Conservation (phyloP, 2,888 invertebrate genomes). For the Acronicta alni region DNA sequence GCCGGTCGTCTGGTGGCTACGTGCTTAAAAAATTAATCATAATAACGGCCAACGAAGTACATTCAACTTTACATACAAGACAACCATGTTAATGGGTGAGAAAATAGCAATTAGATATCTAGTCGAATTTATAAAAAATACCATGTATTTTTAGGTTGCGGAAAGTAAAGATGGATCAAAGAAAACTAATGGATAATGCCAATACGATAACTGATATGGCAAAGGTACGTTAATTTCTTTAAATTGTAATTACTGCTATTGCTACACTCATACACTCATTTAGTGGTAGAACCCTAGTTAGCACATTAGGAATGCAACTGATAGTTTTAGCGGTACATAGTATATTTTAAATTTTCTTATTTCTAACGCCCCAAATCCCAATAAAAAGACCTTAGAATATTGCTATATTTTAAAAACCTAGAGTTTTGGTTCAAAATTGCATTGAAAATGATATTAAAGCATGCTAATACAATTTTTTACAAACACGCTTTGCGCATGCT, state of each 20-base stretch:
- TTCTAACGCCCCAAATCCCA: slow-evolving; percentile 3
- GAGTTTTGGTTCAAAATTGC: slow-evolving; percentile 4
- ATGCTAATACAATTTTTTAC: slow-evolving; percentile 47
- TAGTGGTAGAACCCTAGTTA: slow-evolving; percentile 69
- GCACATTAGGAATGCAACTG: slow-evolving; percentile 64
- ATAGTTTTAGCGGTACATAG: slow-evolving; percentile 31
- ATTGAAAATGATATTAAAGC: slow-evolving; percentile 33
- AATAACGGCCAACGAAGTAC: too few species aligned
- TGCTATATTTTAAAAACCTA: slow-evolving; percentile 6
- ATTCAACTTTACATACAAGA: background rate
- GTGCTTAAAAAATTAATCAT: too few species aligned
- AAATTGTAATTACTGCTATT: slow-evolving; percentile 60
- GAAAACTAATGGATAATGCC: slow-evolving; percentile 99
- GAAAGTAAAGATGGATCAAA: slow-evolving; percentile 99
- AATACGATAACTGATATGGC: slow-evolving; percentile 99
- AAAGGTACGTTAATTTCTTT: slow-evolving; percentile 92
- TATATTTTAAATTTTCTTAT: slow-evolving; percentile 13
- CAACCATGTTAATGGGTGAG: background rate
- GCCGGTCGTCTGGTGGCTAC: too few species aligned
- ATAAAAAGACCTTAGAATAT: slow-evolving; percentile 2
- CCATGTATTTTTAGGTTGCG: slow-evolving; percentile 92
- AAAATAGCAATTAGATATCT: background rate
- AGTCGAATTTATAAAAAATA: slow-evolving; percentile 8
- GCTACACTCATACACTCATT: slow-evolving; percentile 85
- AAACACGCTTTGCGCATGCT: slow-evolving; percentile 67